Evolutionary conservation across 2,888 invertebrate genomes (phyloP), one percentile per base, ranked within the genome.

Genomic region (Noctua pronuba): DNA sequence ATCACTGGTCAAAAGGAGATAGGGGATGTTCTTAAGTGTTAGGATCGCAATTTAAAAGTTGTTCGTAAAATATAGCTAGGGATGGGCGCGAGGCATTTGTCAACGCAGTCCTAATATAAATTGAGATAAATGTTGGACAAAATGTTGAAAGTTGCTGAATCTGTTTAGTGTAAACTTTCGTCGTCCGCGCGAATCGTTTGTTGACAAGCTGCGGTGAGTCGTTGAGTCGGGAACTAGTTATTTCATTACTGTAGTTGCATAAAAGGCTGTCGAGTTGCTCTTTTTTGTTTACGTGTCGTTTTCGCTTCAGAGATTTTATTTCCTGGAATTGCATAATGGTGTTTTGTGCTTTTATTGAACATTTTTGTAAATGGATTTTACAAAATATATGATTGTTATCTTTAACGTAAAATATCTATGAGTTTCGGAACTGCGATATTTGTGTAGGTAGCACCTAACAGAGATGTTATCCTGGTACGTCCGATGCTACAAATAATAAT

Each of bases 21-120:
- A 68, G 80, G 46, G 8, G 46, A 77, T 70, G 28, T 67, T 85
- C 75, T 67, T 77, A 78, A 86, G 80, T 87, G 87, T 73, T 76
- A 75, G 77, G 66, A 79, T 73, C 79, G 82, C 83, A 84, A 88
- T 87, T 88, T 86, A 87, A 85, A 88, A 87, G 85, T 88, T 88
- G 74, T 28, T 72, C 70, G 77, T 82, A 84, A 79, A 80, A 84
- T 83, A 79, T 69, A 78, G 79, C 73, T 60, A 65, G 66, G 80
- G 80, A 67, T 78, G 82, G 79, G 75, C 49, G 75, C 58, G 49
- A 83, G n/a, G 55, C 75, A 88, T 88, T 85, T 86, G 78, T 85
- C 78, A 75, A 73, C 62, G 62, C 38, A 76, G 49, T 75, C 55
- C 69, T 75, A 79, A 86, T 80, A 80, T 77, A 84, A 84, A 88